These are phyloP conservation scores for Antrozous pallidus DNA, from an alignment of 2,797 vertebrate species.

Conservation along the genomic window DNA sequence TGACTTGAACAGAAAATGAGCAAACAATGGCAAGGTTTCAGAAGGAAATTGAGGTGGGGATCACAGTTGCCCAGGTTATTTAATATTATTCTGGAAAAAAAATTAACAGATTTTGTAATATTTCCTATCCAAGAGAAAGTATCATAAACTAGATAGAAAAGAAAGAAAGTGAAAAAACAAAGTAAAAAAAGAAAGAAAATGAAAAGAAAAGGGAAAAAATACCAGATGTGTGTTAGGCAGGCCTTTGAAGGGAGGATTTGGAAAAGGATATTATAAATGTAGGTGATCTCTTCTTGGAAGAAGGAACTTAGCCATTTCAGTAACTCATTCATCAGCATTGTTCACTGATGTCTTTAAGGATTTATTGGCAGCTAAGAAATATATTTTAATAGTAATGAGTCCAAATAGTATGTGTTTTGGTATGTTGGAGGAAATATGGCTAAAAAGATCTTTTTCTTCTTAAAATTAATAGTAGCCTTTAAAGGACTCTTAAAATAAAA, in stretches of 20 bases:
- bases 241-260: background rate
- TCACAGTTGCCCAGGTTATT: background rate
- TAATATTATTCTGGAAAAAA: background rate
- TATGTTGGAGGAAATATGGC: background rate
- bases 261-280: background rate
- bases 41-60: background rate
- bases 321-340: background rate
- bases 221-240: background rate
- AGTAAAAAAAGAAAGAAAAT: background rate
- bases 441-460: background rate
- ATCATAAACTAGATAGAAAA: background rate
- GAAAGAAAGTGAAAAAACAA: too few relatives aligned
- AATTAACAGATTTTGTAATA: background rate
- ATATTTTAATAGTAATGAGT: background rate
- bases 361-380: background rate
- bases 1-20: background rate
- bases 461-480: constrained; percentile 11
- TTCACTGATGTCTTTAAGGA: background rate
- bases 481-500: background rate
- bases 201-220: too few relatives aligned
- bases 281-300: background rate
- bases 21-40: background rate
- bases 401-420: background rate
- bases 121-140: background rate
- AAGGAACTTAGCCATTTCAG: background rate